A percentile compares a stretch with the other conserved stretches of the same genome.
phyloP scores from a whole-genome alignment of 2,797 vertebrate species.

The Hafferia zeledoni region DNA sequence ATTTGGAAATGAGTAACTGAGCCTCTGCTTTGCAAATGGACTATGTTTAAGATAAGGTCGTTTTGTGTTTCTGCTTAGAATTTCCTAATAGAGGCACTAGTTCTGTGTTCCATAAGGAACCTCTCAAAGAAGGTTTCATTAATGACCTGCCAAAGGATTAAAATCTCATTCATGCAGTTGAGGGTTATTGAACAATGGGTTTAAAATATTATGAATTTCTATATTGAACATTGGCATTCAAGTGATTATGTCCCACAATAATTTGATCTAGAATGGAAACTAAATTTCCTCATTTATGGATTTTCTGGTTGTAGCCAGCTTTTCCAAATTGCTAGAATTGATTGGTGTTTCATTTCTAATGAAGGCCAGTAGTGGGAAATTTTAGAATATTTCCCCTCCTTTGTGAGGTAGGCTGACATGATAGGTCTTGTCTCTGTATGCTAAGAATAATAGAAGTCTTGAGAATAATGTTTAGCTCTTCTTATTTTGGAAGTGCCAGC shows the following conservation, averaged over 20 bases:
- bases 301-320: background rate
- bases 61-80: slow-evolving; percentile 54
- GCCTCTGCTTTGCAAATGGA: background rate
- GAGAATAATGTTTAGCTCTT: background rate
- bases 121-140: background rate
- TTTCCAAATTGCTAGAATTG: background rate
- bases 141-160: background rate
- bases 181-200: background rate
- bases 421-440: background rate
- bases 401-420: background rate
- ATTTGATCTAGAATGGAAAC: background rate
- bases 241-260: background rate
- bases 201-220: background rate
- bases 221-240: background rate
- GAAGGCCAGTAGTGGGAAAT: background rate
- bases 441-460: background rate
- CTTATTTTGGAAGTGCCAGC: background rate
- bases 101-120: background rate
- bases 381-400: background rate
- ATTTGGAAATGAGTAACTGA: slow-evolving; percentile 44
- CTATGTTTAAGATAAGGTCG: slow-evolving; percentile 22
- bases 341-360: background rate
- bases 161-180: background rate
- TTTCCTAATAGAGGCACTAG: background rate
- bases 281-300: background rate